Conservation (phyloP, 2,888 invertebrate genomes). For the Lepidocyrtinus sp. region DNA sequence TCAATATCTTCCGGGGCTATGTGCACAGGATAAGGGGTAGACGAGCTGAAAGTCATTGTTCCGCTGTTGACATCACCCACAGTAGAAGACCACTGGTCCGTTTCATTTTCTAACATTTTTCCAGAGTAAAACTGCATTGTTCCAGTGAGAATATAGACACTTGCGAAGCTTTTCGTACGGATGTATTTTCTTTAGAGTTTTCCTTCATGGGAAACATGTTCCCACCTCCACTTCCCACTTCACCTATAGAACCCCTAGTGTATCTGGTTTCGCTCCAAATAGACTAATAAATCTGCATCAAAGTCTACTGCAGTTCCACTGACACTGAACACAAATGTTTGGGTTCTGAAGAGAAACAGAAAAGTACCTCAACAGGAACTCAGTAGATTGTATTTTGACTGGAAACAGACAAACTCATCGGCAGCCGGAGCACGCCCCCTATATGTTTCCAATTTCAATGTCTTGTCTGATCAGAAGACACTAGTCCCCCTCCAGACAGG, state of each 20-base stretch:
- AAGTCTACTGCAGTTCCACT: not conserved
- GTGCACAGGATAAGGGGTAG: not conserved
- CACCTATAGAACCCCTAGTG: not conserved
- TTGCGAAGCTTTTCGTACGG: too few species aligned
- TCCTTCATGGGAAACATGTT: not conserved
- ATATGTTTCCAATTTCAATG: not conserved
- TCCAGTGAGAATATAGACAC: not conserved
- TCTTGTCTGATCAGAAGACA: not conserved
- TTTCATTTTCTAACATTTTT: conserved; percentile 45
- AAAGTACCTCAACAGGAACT: not conserved
- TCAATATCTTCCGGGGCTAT: conserved; percentile 24
- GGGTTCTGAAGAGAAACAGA: not conserved
- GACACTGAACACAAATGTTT: not conserved
- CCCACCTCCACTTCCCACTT: not conserved
- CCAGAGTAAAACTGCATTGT: conserved; percentile 52
- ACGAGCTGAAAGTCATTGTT: conserved; percentile 37
- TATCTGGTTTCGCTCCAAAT: not conserved
- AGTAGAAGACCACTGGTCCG: conserved; percentile 49
- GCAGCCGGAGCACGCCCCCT: not conserved
- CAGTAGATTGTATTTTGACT: not conserved
- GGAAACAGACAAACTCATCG: not conserved
- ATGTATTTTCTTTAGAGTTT: too few species aligned
- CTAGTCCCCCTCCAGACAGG: too few species aligned
- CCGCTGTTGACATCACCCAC: not conserved
- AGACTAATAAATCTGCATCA: not conserved